Evolutionary conservation across 1,140 invertebrate genomes (phyloP), one percentile per base, ranked within the genome.

Genomic region (Trichonephila clavata): DNA sequence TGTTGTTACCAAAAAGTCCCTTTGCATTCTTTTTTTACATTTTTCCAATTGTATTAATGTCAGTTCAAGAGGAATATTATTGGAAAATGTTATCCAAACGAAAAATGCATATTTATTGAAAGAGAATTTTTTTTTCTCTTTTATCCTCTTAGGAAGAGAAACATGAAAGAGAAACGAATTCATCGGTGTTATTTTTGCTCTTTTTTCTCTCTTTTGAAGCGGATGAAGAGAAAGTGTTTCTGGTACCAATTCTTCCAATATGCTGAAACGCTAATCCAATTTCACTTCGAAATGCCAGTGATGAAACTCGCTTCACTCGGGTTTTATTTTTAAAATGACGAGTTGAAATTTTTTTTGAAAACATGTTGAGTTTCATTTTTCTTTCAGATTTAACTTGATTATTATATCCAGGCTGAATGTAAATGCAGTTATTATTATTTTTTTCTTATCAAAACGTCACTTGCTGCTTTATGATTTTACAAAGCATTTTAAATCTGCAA

Each of bases 111-210:
- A 77, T 77, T 77, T 77, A 77, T 32, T 77, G 27, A 77, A 77
- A 32, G 32, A 77, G 2, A 18, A 6, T 39, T 39, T 20, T 27
- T 20, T 27, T 27, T 32, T 27, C 27, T 39, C 71, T 27, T 39
- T 39, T 32, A 32, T 16, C 16, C 27, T 32, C 18, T 77, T 39
- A 68, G 18, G 71, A 77, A 77, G 27, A 32, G 71, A 77, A 77
- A 77, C 71, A 77, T 77, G 18, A 77, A 77, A 77, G 71, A 77
- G 71, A 77, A 77, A 77, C 71, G 71, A 77, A 77, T 77, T 77
- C 71, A 39, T 77, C 71, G 13, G 16, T 77, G 71, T 77, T 77
- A 77, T 77, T 77, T 77, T 77, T 77, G 27, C 71, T 32, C 18
- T 77, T 77, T 68, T 77, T 77, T 77, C 32, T 39, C 24, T 24